Percentiles rank a stretch among this genome's conserved stretches.
Evolutionary conservation across 2,888 invertebrate genomes (phyloP).

Genomic region (Sacculina carcini): DNA sequence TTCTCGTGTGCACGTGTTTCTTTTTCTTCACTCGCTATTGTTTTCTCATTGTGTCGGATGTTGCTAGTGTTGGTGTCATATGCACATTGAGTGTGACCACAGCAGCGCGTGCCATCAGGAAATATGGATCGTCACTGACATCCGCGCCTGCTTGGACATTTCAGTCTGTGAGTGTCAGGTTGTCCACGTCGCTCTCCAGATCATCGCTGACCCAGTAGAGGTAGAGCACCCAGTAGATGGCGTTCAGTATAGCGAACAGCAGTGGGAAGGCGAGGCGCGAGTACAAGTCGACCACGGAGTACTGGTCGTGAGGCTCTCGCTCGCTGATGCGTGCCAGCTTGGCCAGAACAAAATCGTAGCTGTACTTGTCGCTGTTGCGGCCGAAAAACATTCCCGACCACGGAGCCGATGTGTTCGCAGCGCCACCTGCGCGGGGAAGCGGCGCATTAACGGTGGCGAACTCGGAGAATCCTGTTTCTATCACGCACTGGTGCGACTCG

Average conservation of each 20-base stretch:
- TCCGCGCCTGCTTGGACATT: no score
- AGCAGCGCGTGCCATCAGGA: no score
- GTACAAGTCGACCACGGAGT: constrained; percentile 13
- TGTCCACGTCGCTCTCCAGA: no score
- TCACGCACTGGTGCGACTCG: no score
- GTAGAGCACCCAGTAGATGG: constrained; percentile 12
- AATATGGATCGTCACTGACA: no score
- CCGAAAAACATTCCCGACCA: constrained; percentile 6
- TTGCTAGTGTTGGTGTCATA: no score
- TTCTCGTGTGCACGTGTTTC: no score
- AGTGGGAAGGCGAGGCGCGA: constrained; percentile 12
- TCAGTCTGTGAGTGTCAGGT: no score
- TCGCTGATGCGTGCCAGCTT: constrained; percentile 12
- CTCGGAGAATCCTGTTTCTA: constrained; percentile 4
- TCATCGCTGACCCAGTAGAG: constrained; percentile 13
- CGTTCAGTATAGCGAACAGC: constrained; percentile 11
- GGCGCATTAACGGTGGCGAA: constrained; percentile 5
- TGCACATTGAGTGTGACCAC: no score
- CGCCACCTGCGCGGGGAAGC: constrained; percentile 4
- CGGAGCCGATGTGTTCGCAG: constrained; percentile 10
- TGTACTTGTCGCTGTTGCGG: background rate
- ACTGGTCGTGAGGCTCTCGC: constrained; percentile 12
- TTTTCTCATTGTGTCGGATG: no score
- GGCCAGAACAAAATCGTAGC: constrained; percentile 9
- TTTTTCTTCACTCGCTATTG: no score